Base-by-base conservation (phyloP, 2,888 invertebrate genomes). In the Dasypolia templi region DNA sequence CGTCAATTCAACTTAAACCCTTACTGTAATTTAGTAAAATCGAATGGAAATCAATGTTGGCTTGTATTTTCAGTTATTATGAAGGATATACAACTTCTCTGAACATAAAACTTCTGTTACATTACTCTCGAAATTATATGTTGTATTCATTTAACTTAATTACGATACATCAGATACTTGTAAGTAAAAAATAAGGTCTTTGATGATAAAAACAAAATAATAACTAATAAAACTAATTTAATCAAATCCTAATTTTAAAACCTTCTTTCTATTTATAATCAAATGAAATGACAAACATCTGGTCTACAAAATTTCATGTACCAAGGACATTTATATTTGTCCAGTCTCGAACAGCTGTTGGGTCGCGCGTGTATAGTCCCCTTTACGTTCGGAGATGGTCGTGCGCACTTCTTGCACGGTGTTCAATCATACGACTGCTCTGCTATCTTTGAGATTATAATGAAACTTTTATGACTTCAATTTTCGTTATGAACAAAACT, bases 381-480 rank as follows among this genome's bases (percentile, higher is more conserved):
- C 92, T 86, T 94, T 84, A 92, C 74, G 81, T 87, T 84, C 80
- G 72, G 87, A 91, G 91, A 91, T 91, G 89, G 89, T 89, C 89
- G 89, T 91, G 92, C 91, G 92, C 93, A 92, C 94, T 93, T 90
- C 89, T 90, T 88, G 85, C 89, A 88, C 88, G 92, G 91, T 92
- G 88, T 91, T 95, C 94, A 94, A 94, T 94, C 94, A 93, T 91
- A 95, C 92, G 92, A 95, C 95, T 93, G 94, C 93, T 92, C 92
- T 91, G 92, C 92, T 95, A 95, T 95, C 94, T 94, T 89, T 88
- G 89, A 93, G 93, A 94, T 95, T 95, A 95, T 94, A 95, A 95
- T 93, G 95, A 95, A 95, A 95, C 92, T 95, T 95, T 95, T 95
- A 95, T 93, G 90, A 91, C 92, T 93, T 92, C 89, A 90, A 91